Evolutionary conservation across 2,113 vertebrate species (phyloP).

Genomic region (Neolamprologus kungweensis): DNA sequence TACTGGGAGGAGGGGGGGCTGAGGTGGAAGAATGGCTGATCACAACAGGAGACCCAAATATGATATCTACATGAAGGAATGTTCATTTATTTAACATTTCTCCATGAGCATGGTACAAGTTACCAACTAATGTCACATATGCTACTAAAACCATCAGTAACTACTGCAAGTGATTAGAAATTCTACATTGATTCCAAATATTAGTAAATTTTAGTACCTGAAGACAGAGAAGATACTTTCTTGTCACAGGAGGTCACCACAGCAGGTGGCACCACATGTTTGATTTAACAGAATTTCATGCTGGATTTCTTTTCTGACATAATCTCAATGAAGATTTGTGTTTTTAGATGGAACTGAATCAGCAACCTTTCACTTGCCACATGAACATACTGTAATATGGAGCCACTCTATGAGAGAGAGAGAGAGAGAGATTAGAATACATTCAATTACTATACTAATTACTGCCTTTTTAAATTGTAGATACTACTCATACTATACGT

Average conservation of each 20-base stretch:
- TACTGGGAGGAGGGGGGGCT: background rate
- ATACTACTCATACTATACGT: background rate
- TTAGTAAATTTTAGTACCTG: rapidly evolving
- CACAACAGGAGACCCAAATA: rapidly evolving
- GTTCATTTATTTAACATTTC: background rate
- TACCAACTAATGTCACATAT: background rate
- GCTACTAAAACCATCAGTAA: rapidly evolving
- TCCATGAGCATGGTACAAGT: background rate
- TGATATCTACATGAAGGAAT: background rate
- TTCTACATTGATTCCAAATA: background rate
- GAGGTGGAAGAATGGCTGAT: background rate
- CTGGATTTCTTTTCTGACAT: background rate
- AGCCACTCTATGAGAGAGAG: background rate
- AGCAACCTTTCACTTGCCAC: background rate
- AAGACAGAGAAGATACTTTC: background rate
- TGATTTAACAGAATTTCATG: background rate
- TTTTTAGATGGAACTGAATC: background rate
- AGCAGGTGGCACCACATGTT: rapidly evolving
- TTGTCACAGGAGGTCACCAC: background rate
- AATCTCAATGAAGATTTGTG: background rate
- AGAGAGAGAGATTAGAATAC: background rate
- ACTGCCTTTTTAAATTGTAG: background rate
- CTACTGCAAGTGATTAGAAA: background rate
- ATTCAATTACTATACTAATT: background rate
- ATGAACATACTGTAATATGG: background rate